Base-by-base conservation (phyloP, 2,113 vertebrate genomes). In the Danionella cerebrum region DNA sequence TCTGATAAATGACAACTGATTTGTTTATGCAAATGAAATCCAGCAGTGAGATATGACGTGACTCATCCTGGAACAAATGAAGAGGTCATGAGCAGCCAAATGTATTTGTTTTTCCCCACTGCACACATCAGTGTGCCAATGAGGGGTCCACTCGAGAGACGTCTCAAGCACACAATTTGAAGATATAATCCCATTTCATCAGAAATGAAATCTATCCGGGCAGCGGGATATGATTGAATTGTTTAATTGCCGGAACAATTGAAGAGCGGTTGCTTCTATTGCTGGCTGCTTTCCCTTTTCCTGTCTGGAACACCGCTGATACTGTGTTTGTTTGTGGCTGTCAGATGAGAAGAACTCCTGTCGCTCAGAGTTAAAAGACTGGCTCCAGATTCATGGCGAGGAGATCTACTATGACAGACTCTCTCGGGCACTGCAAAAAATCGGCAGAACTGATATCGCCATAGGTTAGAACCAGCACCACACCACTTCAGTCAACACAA, bases 321-420 rank as follows among this genome's bases (percentile, higher is more conserved):
- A 48, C 67, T 53, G 29, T 33, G 47, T 45, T 47, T 78, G 66
- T 63, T 24, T 59, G 29, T 70, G 29, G 67, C 76, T 19, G 50
- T 53, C 14, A 86, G 84, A 78, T 25, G 55, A 57, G 18, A 76
- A 76, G 72, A 39, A 51, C 14, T 35, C 71, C 71, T 90, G 86
- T 68, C 67, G 70, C 41, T 69, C 57, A 1, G 75, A 73, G 8
- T 77, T 88, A 76, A 82, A 63, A 59, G 78, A 71, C 52, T 87
- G 84, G 86, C 74, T 90, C 66, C 68, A 80, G 73, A 67, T 13
- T 54, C 55, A 84, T 8, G 76, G 79, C 1, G 4, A 80, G 64
- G 59, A 83, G 69, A 85, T 67, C n/a, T 85, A 84, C 80, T 82
- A 80, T 19, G 83, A 89, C 81, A 83, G 80, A 62, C 83, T 89